Percentiles rank a stretch among this genome's conserved stretches.
Evolutionary conservation across 1,140 invertebrate species (phyloP).

Genomic region (Ostrea denselamellosa): DNA sequence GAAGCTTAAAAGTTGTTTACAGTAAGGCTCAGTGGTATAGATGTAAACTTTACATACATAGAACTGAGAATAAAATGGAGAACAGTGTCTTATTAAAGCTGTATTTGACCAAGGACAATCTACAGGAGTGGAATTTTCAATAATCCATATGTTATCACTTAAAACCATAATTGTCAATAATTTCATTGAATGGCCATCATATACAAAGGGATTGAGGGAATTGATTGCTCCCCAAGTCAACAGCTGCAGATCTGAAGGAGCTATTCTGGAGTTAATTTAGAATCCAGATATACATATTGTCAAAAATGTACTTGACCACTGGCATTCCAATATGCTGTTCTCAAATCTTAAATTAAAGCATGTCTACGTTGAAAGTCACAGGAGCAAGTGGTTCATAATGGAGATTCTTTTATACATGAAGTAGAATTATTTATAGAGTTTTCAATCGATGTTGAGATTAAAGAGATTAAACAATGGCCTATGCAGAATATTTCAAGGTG

Average conservation of each 20-base stretch:
- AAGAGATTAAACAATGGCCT: no score
- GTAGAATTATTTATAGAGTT: not conserved
- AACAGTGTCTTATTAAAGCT: not conserved
- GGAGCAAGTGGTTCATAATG: not conserved
- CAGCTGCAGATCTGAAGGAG: not conserved
- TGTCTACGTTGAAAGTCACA: not conserved
- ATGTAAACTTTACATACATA: not conserved
- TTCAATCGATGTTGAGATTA: not conserved
- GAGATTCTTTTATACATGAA: not conserved
- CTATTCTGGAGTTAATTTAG: not conserved
- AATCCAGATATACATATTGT: not conserved
- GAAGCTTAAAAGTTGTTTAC: constrained; percentile 22
- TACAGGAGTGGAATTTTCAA: not conserved
- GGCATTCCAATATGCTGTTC: not conserved
- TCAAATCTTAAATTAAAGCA: not conserved
- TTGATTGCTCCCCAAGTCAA: not conserved
- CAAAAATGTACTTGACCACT: not conserved
- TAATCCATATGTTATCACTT: constrained; percentile 7
- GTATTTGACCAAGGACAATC: not conserved
- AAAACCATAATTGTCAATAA: constrained; percentile 7
- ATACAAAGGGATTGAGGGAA: not conserved
- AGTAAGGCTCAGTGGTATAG: not conserved
- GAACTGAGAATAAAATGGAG: not conserved
- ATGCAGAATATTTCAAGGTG: not conserved
- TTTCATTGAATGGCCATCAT: not conserved